These are phyloP conservation scores for Volucella inflata DNA, from an alignment of 2,888 invertebrate species.

Conservation along the genomic window DNA sequence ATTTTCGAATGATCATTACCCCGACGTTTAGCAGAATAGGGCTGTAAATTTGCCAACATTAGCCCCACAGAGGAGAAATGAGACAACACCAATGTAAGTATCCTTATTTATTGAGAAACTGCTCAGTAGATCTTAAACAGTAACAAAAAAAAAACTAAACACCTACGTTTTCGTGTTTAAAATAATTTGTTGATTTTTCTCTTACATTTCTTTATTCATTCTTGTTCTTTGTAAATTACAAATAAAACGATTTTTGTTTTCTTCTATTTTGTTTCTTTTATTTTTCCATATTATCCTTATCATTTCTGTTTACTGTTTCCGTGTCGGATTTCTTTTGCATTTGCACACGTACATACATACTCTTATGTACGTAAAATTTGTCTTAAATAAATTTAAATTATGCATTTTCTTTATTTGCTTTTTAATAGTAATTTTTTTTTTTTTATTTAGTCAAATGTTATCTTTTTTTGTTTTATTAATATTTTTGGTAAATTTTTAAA, in stretches of 20 bases:
- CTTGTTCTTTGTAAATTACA: slow-evolving; percentile 71
- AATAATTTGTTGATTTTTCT: slow-evolving; percentile 40
- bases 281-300: slow-evolving; percentile 20
- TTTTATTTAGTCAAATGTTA: slow-evolving; percentile 52
- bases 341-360: slow-evolving; percentile 64
- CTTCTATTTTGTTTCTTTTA: slow-evolving; percentile 21
- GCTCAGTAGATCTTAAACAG: background rate
- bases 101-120: no score
- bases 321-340: slow-evolving; percentile 24
- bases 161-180: slow-evolving; percentile 39
- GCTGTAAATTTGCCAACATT: no score
- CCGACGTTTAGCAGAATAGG: no score
- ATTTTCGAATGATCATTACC: no score
- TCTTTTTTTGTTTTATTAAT: slow-evolving; percentile 35
- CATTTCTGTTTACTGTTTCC: no score
- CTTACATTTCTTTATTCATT: slow-evolving; percentile 61
- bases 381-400: slow-evolving; percentile 23
- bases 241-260: slow-evolving; percentile 43
- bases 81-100: no score
- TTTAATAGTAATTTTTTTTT: slow-evolving; percentile 62
- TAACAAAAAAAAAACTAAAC: background rate
- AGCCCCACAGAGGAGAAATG: no score
- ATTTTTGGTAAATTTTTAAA: slow-evolving; percentile 67
- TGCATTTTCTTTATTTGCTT: slow-evolving; percentile 22
- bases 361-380: no score